A percentile compares a stretch with the other conserved stretches of the same genome.
These are phyloP conservation scores for Pelvicachromis taeniatus DNA, from an alignment of 2,113 vertebrate species.

Conservation along the genomic window DNA sequence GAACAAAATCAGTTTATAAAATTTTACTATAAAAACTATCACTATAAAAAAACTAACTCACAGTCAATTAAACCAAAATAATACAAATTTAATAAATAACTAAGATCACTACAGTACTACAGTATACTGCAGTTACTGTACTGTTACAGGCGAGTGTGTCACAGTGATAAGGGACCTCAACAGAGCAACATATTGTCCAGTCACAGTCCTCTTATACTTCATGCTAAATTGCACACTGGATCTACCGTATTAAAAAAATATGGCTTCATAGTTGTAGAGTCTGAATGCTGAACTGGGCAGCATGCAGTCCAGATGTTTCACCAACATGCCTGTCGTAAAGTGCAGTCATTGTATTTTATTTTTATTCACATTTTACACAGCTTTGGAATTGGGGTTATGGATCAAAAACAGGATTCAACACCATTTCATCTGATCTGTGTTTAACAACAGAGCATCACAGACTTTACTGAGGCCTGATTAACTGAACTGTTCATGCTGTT, in stretches of 20 bases:
- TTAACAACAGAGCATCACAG: background rate
- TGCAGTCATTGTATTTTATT: background rate
- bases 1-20: too few species aligned
- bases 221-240: fast-evolving
- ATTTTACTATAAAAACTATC: too few species aligned
- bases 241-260: background rate
- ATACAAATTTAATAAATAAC: background rate
- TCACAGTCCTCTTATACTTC: background rate
- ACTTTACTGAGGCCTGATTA: background rate
- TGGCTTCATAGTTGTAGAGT: background rate
- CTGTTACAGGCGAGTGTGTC: background rate
- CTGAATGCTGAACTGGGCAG: background rate
- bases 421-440: background rate
- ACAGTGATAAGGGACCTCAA: background rate
- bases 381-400: fast-evolving
- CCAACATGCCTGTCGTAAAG: fast-evolving
- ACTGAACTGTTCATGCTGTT: background rate
- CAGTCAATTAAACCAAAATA: background rate
- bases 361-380: fast-evolving
- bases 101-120: background rate
- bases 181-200: background rate
- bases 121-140: background rate
- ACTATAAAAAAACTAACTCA: background rate
- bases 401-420: background rate
- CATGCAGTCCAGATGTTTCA: background rate